Conservation (phyloP, 2,113 vertebrate species). For the Neolamprologus variostigma region DNA sequence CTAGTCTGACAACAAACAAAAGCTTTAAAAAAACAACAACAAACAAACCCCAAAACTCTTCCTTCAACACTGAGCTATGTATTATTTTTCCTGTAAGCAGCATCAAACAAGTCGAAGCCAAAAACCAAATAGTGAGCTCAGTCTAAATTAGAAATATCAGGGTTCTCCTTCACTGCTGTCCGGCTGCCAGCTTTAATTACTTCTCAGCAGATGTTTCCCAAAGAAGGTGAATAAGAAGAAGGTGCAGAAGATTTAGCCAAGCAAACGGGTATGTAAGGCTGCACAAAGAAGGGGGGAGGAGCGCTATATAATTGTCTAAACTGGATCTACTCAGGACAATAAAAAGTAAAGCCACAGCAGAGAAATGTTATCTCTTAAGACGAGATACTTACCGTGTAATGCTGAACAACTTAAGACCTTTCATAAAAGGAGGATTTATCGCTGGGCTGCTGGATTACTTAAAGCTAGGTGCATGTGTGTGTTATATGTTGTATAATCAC, state of each 20-base stretch:
- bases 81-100: not conserved
- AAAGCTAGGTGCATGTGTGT: not conserved
- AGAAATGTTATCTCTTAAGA: not conserved
- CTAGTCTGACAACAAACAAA: not conserved
- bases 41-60: not conserved
- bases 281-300: not conserved
- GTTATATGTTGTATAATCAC: not conserved
- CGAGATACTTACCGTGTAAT: not conserved
- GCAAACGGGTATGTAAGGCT: not conserved
- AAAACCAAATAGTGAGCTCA: not conserved
- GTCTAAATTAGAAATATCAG: not conserved
- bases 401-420: not conserved
- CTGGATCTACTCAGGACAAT: not conserved
- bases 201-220: not conserved
- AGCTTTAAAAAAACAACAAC: not conserved
- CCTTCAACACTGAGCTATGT: not conserved
- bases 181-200: not conserved
- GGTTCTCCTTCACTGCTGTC: not conserved
- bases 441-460: not conserved
- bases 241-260: not conserved
- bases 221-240: not conserved
- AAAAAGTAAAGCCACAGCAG: not conserved
- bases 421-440: not conserved
- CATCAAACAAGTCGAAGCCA: not conserved
- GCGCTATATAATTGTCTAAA: not conserved